Conservation (phyloP, 2,888 invertebrate species). For the Luffia ferchaultella region DNA sequence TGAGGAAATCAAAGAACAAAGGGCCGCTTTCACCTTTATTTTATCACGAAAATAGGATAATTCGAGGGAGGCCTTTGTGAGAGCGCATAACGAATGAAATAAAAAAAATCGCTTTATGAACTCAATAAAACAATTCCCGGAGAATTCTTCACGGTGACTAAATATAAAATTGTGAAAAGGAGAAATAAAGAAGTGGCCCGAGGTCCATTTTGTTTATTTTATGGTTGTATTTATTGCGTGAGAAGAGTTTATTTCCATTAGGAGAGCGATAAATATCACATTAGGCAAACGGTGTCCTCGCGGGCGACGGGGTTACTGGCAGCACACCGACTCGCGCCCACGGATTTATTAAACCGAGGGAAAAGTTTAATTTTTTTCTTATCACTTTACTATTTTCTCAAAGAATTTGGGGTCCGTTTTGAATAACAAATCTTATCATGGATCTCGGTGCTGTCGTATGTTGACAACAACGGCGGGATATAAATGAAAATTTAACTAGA, state of each 20-base stretch:
- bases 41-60: neutral
- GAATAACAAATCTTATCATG: conserved; percentile 5
- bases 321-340: conserved; percentile 11
- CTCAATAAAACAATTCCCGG: neutral
- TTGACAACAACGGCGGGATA: neutral
- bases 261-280: conserved; percentile 50
- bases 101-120: neutral
- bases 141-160: neutral
- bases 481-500: neutral
- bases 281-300: conserved; percentile 24
- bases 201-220: conserved; percentile 31
- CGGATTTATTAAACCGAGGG: conserved; percentile 41
- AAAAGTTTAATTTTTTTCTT: conserved; percentile 32
- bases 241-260: conserved; percentile 41
- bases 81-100: neutral
- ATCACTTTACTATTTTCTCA: conserved; percentile 30
- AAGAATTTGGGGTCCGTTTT: conserved; percentile 25
- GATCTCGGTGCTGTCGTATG: neutral
- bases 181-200: neutral
- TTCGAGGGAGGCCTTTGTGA: neutral
- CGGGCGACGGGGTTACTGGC: neutral
- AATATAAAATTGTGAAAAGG: neutral
- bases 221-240: conserved; percentile 37
- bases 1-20: no score
- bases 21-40: neutral